Percentiles rank a stretch among this genome's conserved stretches.
Evolutionary conservation across 2,797 vertebrate genomes (phyloP).

Genomic region (Pseudochirops cupreus): DNA sequence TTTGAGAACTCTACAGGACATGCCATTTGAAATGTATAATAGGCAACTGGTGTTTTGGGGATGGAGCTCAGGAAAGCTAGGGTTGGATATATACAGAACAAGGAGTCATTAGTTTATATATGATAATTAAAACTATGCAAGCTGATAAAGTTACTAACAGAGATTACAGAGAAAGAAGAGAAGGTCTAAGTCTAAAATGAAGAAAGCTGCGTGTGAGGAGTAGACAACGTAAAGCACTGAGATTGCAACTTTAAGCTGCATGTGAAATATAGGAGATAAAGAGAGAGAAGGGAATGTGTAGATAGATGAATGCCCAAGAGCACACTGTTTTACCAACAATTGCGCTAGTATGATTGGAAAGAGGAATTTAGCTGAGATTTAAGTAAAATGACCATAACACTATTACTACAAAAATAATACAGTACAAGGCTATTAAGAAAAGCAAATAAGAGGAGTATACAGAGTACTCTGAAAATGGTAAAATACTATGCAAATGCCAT

Average conservation of each 20-base stretch:
- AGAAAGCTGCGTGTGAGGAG: neutral
- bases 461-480: neutral
- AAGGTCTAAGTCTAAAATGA: neutral
- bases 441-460: neutral
- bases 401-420: neutral
- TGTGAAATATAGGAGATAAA: neutral
- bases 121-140: neutral
- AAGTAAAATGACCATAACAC: neutral
- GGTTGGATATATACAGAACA: neutral
- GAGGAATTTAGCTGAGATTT: neutral
- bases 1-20: neutral
- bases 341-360: neutral
- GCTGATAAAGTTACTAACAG: neutral
- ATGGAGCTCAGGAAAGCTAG: neutral
- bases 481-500: neutral
- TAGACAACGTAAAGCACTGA: neutral
- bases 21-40: neutral
- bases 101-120: neutral
- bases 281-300: neutral
- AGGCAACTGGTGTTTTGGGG: neutral
- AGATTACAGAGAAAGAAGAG: neutral
- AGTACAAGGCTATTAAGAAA: neutral
- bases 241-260: too few species aligned
- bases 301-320: neutral
- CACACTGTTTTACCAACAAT: neutral